Evolutionary conservation across 2,113 vertebrate species (phyloP).

Genomic region (Hemiprocne comata): DNA sequence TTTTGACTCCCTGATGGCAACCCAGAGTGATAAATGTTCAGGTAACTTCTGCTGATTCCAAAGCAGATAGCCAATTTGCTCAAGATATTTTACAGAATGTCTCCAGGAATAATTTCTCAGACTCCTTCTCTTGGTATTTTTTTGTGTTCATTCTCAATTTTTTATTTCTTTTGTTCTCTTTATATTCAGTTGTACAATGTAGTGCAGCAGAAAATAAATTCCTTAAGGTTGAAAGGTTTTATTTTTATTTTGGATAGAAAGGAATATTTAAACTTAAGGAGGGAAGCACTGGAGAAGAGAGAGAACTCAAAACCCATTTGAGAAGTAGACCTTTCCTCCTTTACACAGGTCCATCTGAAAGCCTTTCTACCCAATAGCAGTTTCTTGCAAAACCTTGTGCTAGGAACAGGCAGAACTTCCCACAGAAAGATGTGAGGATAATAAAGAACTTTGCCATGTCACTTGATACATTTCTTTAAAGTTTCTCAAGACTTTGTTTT

Average conservation of each 20-base stretch:
- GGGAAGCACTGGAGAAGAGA: background rate
- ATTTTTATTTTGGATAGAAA: background rate
- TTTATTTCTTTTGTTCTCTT: background rate
- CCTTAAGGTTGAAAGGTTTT: background rate
- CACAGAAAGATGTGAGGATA: background rate
- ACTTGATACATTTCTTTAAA: background rate
- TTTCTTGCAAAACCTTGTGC: background rate
- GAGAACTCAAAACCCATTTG: background rate
- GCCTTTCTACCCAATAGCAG: background rate
- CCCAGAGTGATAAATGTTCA: background rate
- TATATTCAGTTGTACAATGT: background rate
- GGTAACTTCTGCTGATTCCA: background rate
- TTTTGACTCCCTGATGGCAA: background rate
- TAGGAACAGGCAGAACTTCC: background rate
- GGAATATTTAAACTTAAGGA: background rate
- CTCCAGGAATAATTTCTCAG: background rate
- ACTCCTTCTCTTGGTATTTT: background rate
- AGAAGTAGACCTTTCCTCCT: background rate
- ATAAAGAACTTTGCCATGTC: background rate
- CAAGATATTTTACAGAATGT: background rate
- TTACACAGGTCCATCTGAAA: background rate
- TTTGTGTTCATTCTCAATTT: background rate
- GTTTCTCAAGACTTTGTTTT: background rate
- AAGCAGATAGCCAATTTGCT: rapidly evolving
- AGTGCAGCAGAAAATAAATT: background rate